These are phyloP conservation scores for Cynopterus brachyotis DNA, from an alignment of 2,113 vertebrate genomes.

Conservation along the genomic window DNA sequence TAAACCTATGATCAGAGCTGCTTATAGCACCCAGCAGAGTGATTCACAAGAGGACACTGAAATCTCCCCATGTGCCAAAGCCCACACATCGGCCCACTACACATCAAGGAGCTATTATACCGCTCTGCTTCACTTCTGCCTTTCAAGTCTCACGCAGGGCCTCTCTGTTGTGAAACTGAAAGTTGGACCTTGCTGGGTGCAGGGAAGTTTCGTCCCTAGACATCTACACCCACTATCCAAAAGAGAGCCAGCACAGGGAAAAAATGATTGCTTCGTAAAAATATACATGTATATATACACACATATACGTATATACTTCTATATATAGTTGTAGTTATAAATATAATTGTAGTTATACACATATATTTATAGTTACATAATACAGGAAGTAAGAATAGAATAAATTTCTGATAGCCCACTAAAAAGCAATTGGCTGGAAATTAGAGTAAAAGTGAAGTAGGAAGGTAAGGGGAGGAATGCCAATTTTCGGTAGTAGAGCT, in stretches of 20 bases:
- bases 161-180: not conserved
- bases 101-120: not conserved
- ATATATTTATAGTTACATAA: not conserved
- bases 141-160: not conserved
- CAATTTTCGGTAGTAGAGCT: not conserved
- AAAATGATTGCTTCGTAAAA: not conserved
- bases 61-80: no score
- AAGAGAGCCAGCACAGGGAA: not conserved
- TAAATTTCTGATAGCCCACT: not conserved
- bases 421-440: not conserved
- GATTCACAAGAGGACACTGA: no score
- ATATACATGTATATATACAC: not conserved
- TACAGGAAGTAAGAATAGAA: not conserved
- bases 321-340: not conserved
- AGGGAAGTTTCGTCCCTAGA: not conserved
- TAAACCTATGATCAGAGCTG: no score
- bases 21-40: no score
- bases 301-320: not conserved
- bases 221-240: not conserved
- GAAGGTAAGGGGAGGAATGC: not conserved
- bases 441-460: not conserved
- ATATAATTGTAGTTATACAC: not conserved
- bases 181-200: not conserved
- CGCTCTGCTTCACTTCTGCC: not conserved
- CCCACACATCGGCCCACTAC: no score